Percentiles rank a stretch among this genome's conserved stretches.
Evolutionary conservation across 2,113 vertebrate genomes (phyloP).

Genomic region (Uropsilus gracilis): DNA sequence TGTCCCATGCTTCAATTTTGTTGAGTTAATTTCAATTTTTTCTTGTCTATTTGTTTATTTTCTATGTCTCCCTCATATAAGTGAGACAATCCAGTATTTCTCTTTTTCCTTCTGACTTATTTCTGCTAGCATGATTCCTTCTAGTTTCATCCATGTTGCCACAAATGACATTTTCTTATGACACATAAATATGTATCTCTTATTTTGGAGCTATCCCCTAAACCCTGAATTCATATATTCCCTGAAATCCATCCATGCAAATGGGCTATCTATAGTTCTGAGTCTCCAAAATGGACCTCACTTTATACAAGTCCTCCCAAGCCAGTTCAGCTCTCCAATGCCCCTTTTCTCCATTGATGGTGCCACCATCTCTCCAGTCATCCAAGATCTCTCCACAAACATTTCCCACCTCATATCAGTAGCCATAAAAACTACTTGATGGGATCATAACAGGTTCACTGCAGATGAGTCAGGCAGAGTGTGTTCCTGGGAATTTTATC

Average conservation of each 20-base stretch:
- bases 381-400: neutral
- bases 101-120: too few relatives aligned
- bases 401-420: neutral
- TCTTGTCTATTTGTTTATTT: too few relatives aligned
- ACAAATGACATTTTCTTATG: neutral
- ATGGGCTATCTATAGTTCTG: neutral
- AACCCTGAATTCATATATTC: constrained; percentile 10
- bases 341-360: neutral
- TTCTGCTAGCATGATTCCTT: too few relatives aligned
- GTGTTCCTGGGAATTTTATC: neutral
- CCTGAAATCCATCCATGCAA: neutral
- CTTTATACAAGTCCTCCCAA: rapidly evolving
- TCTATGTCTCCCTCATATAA: too few relatives aligned
- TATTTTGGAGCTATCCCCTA: neutral
- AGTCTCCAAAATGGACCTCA: neutral
- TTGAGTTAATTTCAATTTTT: too few relatives aligned
- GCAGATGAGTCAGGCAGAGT: neutral
- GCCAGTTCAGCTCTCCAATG: rapidly evolving
- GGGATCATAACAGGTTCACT: neutral
- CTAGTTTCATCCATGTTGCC: too few relatives aligned
- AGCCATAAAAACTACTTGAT: neutral
- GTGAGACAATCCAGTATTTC: too few relatives aligned
- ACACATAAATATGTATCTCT: neutral
- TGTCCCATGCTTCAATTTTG: too few relatives aligned
- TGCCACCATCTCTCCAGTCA: neutral